Evolutionary conservation across 1,140 invertebrate genomes (phyloP).

Genomic region (Nixonia krombeini): DNA sequence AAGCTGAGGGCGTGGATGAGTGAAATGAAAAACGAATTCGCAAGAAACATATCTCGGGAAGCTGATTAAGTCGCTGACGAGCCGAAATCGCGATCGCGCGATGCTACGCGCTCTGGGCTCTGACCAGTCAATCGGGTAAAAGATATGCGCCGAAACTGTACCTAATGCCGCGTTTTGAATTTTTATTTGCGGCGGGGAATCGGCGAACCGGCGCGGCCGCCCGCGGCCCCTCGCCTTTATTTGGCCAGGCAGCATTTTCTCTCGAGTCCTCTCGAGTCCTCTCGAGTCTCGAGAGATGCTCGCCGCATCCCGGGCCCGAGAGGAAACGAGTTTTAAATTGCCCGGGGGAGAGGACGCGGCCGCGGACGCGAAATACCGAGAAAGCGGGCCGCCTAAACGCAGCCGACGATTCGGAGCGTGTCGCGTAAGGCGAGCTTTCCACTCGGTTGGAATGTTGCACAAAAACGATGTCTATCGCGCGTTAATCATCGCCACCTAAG

Average conservation of each 20-base stretch:
- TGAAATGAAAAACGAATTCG: too few relatives aligned
- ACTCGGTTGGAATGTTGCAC: constrained; percentile 2
- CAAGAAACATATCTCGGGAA: constrained; percentile 14
- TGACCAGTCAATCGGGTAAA: constrained; percentile 38
- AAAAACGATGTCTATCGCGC: constrained; percentile 4
- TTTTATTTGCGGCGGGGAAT: constrained; percentile 28
- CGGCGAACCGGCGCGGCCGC: constrained; percentile 46
- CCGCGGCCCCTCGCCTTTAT: constrained; percentile 45
- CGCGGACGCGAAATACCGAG: constrained; percentile 52
- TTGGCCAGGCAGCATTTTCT: constrained; percentile 25
- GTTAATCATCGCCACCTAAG: neutral
- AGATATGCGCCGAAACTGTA: constrained; percentile 10
- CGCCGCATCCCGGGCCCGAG: too few relatives aligned
- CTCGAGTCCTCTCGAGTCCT: constrained; percentile 33
- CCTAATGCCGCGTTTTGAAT: constrained; percentile 24
- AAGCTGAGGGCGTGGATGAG: too few relatives aligned
- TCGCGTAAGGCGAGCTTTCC: constrained; percentile 6
- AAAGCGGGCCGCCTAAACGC: constrained; percentile 43
- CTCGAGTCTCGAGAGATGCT: too few relatives aligned
- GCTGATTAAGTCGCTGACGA: constrained; percentile 22
- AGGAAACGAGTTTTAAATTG: constrained; percentile 67
- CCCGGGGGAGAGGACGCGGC: constrained; percentile 32
- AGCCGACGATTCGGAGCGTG: constrained; percentile 24
- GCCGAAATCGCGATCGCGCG: constrained; percentile 3
- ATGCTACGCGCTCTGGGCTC: neutral